Percentiles rank a stretch among this genome's conserved stretches.
phyloP scores from a whole-genome alignment of 2,797 vertebrate species.

The Corythornis leucogaster region DNA sequence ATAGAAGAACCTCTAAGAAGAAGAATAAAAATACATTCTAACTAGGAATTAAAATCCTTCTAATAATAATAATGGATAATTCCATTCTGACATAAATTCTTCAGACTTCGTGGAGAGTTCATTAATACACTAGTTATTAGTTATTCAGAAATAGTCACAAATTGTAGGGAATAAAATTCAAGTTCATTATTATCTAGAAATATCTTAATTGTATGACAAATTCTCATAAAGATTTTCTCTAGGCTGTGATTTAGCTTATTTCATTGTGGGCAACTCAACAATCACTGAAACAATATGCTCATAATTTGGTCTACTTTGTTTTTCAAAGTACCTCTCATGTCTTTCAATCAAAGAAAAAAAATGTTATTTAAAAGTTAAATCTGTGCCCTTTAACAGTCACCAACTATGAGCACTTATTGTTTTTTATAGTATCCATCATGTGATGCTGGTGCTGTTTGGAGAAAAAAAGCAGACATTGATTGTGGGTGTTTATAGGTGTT shows the following conservation, averaged over 20 bases:
- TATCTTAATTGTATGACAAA: background rate
- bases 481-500: background rate
- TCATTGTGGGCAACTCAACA: background rate
- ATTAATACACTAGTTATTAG: background rate
- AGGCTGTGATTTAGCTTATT: background rate
- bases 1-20: background rate
- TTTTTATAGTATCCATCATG: background rate
- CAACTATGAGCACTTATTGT: background rate
- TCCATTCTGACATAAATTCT: background rate
- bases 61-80: background rate
- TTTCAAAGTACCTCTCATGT: background rate
- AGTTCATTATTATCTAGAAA: background rate
- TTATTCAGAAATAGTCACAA: background rate
- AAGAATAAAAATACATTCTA: background rate
- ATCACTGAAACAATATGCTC: background rate
- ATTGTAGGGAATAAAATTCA: background rate
- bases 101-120: background rate
- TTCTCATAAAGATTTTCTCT: background rate
- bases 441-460: background rate
- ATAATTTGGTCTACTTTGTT: background rate
- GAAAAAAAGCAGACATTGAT: background rate
- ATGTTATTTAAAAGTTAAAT: background rate
- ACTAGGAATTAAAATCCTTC: background rate
- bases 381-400: background rate
- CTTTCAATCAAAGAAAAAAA: background rate